Evolutionary conservation across 1,140 invertebrate species (phyloP).

Genomic region (Argopecten irradians): DNA sequence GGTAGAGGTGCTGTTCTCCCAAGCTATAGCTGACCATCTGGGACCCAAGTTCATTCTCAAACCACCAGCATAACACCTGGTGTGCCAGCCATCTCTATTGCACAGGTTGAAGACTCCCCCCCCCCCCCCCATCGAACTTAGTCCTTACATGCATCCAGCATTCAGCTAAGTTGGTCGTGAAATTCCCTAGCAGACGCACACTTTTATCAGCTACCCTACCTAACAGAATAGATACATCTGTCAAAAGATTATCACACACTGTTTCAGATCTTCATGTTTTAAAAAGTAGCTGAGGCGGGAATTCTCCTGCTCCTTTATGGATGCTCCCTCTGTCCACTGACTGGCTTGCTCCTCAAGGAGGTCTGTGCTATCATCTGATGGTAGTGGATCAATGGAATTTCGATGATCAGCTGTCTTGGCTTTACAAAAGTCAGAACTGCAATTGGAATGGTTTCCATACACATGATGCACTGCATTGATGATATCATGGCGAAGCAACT

Average conservation of each 20-base stretch:
- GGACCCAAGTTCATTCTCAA: slow-evolving; percentile 39
- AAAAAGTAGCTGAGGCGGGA: not conserved
- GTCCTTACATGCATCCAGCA: too few relatives aligned
- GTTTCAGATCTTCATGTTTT: slow-evolving; percentile 28
- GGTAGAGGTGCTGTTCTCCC: not conserved
- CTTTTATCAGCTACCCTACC: slow-evolving; percentile 33
- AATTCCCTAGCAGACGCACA: slow-evolving; percentile 33
- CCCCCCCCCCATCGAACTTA: slow-evolving; percentile 44
- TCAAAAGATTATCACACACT: slow-evolving; percentile 12
- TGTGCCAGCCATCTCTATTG: slow-evolving; percentile 42
- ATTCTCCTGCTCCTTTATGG: not conserved
- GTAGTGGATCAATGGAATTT: too few relatives aligned
- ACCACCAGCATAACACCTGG: slow-evolving; percentile 39
- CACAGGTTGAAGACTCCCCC: slow-evolving; percentile 40
- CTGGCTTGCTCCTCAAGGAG: too few relatives aligned
- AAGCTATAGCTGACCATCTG: slow-evolving; percentile 46
- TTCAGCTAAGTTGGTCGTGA: slow-evolving; percentile 47
- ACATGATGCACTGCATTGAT: slow-evolving; percentile 42
- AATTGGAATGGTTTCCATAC: slow-evolving; percentile 39
- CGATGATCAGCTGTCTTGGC: not conserved
- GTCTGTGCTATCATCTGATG: not conserved
- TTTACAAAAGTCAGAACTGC: slow-evolving; percentile 44
- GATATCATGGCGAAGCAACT: slow-evolving; percentile 41
- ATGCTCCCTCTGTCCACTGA: not conserved
- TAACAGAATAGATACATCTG: too few relatives aligned